Base-by-base conservation (phyloP, 1,140 invertebrate genomes). In the Zaprionus capensis region DNA sequence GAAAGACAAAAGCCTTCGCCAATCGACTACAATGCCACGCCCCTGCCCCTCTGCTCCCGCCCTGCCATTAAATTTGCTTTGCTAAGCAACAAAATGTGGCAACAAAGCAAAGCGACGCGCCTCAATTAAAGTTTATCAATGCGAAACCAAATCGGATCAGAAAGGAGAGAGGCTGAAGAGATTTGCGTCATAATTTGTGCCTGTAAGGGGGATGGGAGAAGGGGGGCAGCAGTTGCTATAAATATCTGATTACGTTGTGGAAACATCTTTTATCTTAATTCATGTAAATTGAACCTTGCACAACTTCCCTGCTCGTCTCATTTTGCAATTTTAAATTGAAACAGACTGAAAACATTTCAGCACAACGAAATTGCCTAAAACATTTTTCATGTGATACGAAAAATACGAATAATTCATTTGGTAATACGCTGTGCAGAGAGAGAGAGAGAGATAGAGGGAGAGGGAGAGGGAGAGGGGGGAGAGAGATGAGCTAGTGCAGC, bases 1-100 rank as follows among this genome's bases (percentile, higher is more conserved):
- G 67, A 75, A 75, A 75, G 72, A 75, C 72, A 75, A 75, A 46
- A 75, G 66, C 62, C 63, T 41, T 67, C 58, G 58, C 66, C 68
- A 26, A 68, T 56, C 53, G 26, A 56, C 53, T 28, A 56, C 71
- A 24, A 55, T 61, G 34, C 22, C 53, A 41, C 14, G 28, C 44
- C 22, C 49, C 34, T 34, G 24, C n/a, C 20, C 28, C 44, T 22
- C 24, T 55, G 44, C 64, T 17, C 22, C 26, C 15, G 5, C 38
- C 15, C 15, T 36, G 9, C 17, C 44, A 62, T 62, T 56, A 55
- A 62, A 55, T 70, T 70, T 70, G 66, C 66, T 69, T 74, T 62
- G 72, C 66, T 69, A 62, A 63, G 67, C 71, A 69, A 62, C 65
- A 31, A 38, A 55, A 56, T 46, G 65, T 22, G 46, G 71, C 34